A percentile compares a stretch with the other conserved stretches of the same genome.
These are phyloP conservation scores for Malacoctenus gilli DNA, from an alignment of 2,797 vertebrate genomes.

Conservation along the genomic window DNA sequence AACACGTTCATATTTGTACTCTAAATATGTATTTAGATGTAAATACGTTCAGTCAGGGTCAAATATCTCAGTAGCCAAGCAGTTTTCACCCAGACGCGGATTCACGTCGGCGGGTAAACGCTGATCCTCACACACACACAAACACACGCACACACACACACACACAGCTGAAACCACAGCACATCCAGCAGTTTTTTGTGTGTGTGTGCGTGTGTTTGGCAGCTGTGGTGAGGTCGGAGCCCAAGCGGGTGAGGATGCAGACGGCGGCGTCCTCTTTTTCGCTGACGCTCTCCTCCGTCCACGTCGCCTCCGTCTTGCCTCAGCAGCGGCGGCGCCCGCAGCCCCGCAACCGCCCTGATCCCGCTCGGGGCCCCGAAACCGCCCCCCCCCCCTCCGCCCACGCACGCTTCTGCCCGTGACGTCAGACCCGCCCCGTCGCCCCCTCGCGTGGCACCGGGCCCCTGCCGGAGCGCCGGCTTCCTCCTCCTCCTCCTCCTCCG, in stretches of 20 bases:
- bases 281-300: slow-evolving; percentile 60
- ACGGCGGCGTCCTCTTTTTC: slow-evolving; percentile 31
- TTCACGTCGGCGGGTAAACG: slow-evolving; percentile 43
- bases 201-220: slow-evolving; percentile 23
- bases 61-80: slow-evolving; percentile 26
- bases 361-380: slow-evolving; percentile 62
- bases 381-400: slow-evolving; percentile 43
- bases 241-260: slow-evolving; percentile 24
- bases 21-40: slow-evolving; percentile 35
- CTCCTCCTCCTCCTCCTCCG: too few species aligned
- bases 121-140: slow-evolving; percentile 23
- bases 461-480: slow-evolving; percentile 52
- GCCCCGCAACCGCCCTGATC: slow-evolving; percentile 64
- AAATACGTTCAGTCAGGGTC: slow-evolving; percentile 26
- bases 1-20: neutral
- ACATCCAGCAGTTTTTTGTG: slow-evolving; percentile 44
- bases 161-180: slow-evolving; percentile 30
- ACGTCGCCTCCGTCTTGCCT: slow-evolving; percentile 43
- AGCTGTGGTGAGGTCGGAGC: slow-evolving; percentile 46
- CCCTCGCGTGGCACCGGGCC: slow-evolving; percentile 55
- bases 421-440: slow-evolving; percentile 57
- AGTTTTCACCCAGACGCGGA: slow-evolving; percentile 48
- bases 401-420: slow-evolving; percentile 56
- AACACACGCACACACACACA: slow-evolving; percentile 14
- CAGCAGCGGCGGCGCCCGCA: too few species aligned